Conservation (phyloP, 1,140 invertebrate species). For the Zaprionus camerounensis region DNA sequence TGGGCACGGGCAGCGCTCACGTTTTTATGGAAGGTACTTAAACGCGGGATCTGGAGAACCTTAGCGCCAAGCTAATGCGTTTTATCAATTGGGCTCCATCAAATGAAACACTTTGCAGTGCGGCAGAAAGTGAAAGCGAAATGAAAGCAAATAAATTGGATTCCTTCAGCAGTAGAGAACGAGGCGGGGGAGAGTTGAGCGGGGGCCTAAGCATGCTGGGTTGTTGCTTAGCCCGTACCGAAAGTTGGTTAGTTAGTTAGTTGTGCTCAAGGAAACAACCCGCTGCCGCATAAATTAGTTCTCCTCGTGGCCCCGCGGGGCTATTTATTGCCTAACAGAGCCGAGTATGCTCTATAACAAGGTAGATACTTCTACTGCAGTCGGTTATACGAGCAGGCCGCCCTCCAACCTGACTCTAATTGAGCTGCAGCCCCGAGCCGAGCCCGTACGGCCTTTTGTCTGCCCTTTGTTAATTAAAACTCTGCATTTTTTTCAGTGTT, state of each 20-base stretch:
- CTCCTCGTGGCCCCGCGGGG: not conserved
- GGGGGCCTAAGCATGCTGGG: not conserved
- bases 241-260: conserved; percentile 76
- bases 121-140: conserved; percentile 43
- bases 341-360: not conserved
- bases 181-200: not conserved
- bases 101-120: conserved; percentile 75
- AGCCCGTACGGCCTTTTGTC: conserved; percentile 47
- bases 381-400: not conserved
- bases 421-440: conserved; percentile 54
- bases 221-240: not conserved
- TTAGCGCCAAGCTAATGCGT: conserved; percentile 75
- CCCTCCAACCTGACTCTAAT: conserved; percentile 44
- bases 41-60: conserved; percentile 45
- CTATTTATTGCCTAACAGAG: conserved; percentile 21
- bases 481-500: conserved; percentile 15
- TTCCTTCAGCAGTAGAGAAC: conserved; percentile 22
- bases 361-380: not conserved
- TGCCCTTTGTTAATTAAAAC: conserved; percentile 50
- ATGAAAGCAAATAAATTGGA: conserved; percentile 76
- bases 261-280: conserved; percentile 33
- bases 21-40: conserved; percentile 62
- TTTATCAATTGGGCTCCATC: conserved; percentile 82
- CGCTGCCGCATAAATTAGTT: conserved; percentile 71
- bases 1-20: conserved; percentile 12